Percentiles rank a stretch among this genome's conserved stretches.
phyloP scores from a whole-genome alignment of 2,797 vertebrate genomes.

The Girardinus metallicus region DNA sequence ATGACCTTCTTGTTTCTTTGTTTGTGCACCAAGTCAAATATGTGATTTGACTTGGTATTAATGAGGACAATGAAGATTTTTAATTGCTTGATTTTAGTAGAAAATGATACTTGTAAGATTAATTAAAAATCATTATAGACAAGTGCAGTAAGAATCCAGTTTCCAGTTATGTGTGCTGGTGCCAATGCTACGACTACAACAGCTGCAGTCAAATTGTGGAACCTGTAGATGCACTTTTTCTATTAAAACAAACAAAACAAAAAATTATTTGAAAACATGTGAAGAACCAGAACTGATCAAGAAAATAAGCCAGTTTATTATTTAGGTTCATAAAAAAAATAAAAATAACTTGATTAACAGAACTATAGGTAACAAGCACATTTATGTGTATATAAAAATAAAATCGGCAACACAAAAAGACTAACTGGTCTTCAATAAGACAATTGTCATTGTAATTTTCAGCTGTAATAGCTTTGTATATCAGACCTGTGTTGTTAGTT shows the following conservation, averaged over 20 bases:
- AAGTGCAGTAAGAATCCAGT: neutral
- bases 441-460: neutral
- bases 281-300: neutral
- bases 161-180: neutral
- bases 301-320: neutral
- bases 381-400: neutral
- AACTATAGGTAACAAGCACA: neutral
- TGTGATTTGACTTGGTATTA: neutral
- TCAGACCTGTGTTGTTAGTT: constrained; percentile 31
- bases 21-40: too few species aligned
- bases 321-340: neutral
- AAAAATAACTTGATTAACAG: neutral
- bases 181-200: neutral
- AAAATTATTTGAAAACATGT: neutral
- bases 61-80: neutral
- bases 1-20: neutral
- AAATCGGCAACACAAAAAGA: neutral
- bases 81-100: neutral
- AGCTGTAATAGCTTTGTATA: neutral
- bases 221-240: neutral
- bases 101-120: neutral
- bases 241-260: too few species aligned
- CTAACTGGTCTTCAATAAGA: too few species aligned
- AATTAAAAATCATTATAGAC: neutral
- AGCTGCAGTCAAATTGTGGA: neutral